A percentile compares a stretch with the other conserved stretches of the same genome.
phyloP scores from a whole-genome alignment of 1,140 invertebrate genomes.

The Neodiprion lecontei region DNA sequence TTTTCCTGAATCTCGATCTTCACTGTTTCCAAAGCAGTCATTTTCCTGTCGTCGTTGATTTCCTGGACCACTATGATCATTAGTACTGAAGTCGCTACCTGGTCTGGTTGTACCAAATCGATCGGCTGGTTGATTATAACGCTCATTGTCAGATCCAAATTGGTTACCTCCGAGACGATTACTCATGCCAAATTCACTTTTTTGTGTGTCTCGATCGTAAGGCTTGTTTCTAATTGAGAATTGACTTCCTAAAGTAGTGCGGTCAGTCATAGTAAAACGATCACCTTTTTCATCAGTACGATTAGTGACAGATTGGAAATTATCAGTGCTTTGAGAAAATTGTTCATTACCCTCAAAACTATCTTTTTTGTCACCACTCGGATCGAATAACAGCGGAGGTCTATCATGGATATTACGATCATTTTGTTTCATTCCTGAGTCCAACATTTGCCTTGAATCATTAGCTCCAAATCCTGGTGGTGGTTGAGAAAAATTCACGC shows the following conservation, averaged over 20 bases:
- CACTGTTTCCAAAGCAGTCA: background rate
- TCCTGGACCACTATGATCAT: conserved; percentile 13
- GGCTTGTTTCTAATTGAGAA: conserved; percentile 6
- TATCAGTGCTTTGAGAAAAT: background rate
- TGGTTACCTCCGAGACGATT: conserved; percentile 14
- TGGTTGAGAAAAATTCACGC: conserved; percentile 41
- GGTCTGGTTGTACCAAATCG: background rate
- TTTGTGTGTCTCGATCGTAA: conserved; percentile 2
- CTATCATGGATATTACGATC: background rate
- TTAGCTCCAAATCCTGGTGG: conserved; percentile 32
- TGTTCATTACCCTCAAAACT: conserved; percentile 19
- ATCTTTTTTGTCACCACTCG: conserved; percentile 22
- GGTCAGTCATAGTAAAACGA: conserved; percentile 12
- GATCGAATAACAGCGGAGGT: conserved; percentile 20
- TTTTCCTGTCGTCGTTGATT: background rate
- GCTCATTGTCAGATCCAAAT: conserved; percentile 12
- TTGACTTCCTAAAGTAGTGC: conserved; percentile 17
- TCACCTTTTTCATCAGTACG: conserved; percentile 16
- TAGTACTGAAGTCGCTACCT: conserved; percentile 28
- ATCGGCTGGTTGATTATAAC: background rate
- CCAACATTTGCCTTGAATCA: conserved; percentile 12
- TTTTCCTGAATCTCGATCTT: conserved; percentile 30
- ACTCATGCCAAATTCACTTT: conserved; percentile 20
- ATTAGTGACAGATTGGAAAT: background rate
- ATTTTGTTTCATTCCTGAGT: background rate